phyloP scores from a whole-genome alignment of 2,113 vertebrate species.

The Caracal caracal region DNA sequence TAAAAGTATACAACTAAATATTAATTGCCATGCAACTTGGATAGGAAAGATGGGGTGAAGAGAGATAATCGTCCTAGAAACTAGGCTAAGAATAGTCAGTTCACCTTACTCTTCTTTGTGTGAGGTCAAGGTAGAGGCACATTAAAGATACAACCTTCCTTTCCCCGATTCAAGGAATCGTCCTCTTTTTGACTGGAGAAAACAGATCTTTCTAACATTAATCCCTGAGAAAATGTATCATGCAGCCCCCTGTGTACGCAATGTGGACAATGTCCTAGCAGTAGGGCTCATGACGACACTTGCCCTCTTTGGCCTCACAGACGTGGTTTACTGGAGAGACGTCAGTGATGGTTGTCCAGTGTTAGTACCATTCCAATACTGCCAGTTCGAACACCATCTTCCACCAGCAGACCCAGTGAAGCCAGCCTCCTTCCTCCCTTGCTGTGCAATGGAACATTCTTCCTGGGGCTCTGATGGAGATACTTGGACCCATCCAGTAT shows the following conservation, averaged over 20 bases:
- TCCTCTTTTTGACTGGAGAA: not conserved
- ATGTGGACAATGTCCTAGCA: not conserved
- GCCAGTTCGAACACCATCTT: not conserved
- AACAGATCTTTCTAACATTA: not conserved
- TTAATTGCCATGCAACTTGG: not conserved
- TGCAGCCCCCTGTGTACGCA: not conserved
- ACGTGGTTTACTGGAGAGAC: not conserved
- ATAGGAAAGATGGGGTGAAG: not conserved
- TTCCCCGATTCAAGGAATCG: not conserved
- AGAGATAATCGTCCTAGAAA: not conserved
- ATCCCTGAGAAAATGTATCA: too few relatives aligned
- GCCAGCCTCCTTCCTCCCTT: not conserved
- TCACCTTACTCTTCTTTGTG: not conserved
- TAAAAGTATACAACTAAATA: not conserved
- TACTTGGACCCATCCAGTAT: not conserved
- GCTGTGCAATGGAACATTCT: rapidly evolving
- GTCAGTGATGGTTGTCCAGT: not conserved
- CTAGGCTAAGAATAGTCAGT: not conserved
- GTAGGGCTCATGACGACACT: not conserved
- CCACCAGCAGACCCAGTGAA: not conserved
- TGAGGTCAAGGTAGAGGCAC: not conserved
- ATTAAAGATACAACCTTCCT: not conserved
- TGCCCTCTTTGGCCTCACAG: not conserved
- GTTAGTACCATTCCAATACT: too few relatives aligned
- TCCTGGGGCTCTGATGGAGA: not conserved